Conservation (phyloP, 2,797 vertebrate species). For the Urosaurus nigricauda region DNA sequence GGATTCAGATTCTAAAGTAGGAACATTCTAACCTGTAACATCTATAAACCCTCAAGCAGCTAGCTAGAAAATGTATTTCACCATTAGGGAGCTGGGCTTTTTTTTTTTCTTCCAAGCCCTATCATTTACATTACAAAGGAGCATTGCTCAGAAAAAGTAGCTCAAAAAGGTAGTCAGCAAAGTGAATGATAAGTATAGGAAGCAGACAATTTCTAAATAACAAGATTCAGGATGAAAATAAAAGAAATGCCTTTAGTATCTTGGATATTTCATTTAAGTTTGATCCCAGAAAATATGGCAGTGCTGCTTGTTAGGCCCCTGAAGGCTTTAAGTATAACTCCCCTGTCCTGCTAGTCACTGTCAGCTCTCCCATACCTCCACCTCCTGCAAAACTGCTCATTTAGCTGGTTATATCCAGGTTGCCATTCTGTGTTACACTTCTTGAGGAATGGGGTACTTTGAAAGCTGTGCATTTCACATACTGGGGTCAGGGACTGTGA, state of each 20-base stretch:
- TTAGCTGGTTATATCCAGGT: too few species aligned
- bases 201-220: background rate
- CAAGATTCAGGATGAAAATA: background rate
- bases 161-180: background rate
- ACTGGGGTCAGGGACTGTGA: too few species aligned
- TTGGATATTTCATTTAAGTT: too few species aligned
- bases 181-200: background rate
- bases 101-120: background rate
- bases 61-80: background rate
- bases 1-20: background rate
- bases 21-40: background rate
- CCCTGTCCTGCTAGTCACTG: background rate
- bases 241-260: background rate
- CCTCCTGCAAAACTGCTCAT: background rate
- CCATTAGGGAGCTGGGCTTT: background rate
- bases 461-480: too few species aligned
- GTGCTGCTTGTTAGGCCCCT: background rate
- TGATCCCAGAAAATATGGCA: background rate
- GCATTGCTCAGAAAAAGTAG: background rate
- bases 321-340: background rate
- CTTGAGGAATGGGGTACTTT: background rate
- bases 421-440: too few species aligned
- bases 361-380: background rate
- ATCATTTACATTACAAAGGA: background rate
- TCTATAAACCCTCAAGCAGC: background rate